Evolutionary conservation across 2,113 vertebrate genomes (phyloP), one percentile per base, ranked within the genome.

Genomic region (Hepsetus odoe): DNA sequence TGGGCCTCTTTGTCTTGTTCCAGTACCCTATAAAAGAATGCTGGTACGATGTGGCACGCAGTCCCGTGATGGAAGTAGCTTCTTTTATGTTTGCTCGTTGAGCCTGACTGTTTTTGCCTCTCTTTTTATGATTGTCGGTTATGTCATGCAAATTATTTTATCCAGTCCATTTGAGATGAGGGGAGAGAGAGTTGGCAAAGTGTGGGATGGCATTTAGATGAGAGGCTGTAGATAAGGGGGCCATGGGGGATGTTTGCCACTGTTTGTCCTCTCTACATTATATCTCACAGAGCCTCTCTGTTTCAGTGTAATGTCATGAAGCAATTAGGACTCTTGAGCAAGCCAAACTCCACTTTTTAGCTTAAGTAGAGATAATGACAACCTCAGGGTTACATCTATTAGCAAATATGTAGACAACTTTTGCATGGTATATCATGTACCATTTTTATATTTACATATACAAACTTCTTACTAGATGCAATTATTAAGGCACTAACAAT

Each of bases 41-140:
- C 82, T 91, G 90, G 90, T 89, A 89, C 90, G 80, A 81, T 42
- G 80, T 76, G 79, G 90, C 77, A 20, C 89, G 83, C 38, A 76
- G 80, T 83, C 86, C 83, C 79, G 51, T 82, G 84, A 83, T 75
- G 65, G 78, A 82, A 59, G 73, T 76, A 6, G 44, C 64, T 72
- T 88, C 78, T 85, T 89, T 91, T 91, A 87, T 91, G 81, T 86
- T 88, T 86, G 87, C 80, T 86, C 86, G 84, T 86, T 83, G 69
- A 88, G 85, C 85, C 86, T 78, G 70, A 80, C 77, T 84, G 78
- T 86, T 79, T 87, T 80, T 77, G 80, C 80, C 22, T 83, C 77
- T 74, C 74, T 68, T 67, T 46, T 67, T 46, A 13, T 4, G 16
- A 53, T 72, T 20, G 2, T 32, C 32, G 58, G 42, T 53, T 82